phyloP scores from a whole-genome alignment of 1,140 invertebrate genomes.

The Sitophilus oryzae region DNA sequence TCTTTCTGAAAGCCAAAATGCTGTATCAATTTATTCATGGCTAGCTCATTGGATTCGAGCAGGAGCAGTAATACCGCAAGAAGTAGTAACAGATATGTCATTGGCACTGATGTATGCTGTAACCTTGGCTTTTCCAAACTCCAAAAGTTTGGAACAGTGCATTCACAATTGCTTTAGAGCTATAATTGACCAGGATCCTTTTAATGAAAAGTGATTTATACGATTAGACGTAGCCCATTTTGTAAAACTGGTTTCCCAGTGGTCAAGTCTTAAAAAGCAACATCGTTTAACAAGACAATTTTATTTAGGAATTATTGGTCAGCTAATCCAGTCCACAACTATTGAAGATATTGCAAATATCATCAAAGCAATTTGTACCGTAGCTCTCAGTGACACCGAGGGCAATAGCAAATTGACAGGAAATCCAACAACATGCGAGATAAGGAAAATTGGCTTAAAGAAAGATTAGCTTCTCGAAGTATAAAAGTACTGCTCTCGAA shows the following conservation, averaged over 20 bases:
- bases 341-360: conserved; percentile 19
- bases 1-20: conserved; percentile 5
- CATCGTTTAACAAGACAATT: no score
- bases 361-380: no score
- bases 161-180: neutral
- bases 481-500: no score
- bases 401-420: no score
- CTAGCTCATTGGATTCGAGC: conserved; percentile 7
- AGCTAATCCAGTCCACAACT: conserved; percentile 27
- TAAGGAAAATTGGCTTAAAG: conserved; percentile 40
- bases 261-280: conserved; percentile 3
- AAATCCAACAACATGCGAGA: conserved; percentile 43
- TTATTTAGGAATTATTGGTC: neutral
- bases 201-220: no score
- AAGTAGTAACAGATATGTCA: conserved; percentile 10
- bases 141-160: neutral
- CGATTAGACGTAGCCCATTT: no score
- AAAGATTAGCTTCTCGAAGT: conserved; percentile 15
- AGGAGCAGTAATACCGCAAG: conserved; percentile 3
- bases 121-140: neutral
- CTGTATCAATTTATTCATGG: conserved; percentile 4
- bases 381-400: no score
- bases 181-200: neutral
- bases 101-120: conserved; percentile 2
- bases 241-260: neutral